Base-by-base conservation (phyloP, 2,797 vertebrate genomes). In the Sardinella longiceps region DNA sequence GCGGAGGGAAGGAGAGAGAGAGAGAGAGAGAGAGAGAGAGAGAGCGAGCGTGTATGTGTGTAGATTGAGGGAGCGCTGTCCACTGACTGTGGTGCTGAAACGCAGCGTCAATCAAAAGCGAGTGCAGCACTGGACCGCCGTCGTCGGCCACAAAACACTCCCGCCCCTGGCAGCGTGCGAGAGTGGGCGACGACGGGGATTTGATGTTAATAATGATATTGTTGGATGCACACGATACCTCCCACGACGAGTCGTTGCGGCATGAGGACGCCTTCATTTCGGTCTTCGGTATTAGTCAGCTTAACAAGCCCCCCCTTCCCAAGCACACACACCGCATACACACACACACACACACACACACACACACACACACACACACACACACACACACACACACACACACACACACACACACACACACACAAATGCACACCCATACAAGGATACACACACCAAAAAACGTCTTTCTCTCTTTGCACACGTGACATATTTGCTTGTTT, bases 41-140 rank as follows among this genome's bases (percentile, higher is more conserved):
- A 30, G 56, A 25, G 1, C 0, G 56, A 9, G 56, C 14, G 86
- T 3, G 51, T 53, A 15, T 25, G 23, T 60, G 23, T 60, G 56
- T 60, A 9, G 56, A 70, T 70, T 37, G 63, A 30, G 63, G 14
- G 63, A 81, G 88, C 80, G 87, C 94, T 96, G 93, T 95, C 94
- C 93, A 85, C 63, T 70, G 30, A 33, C 63, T 5, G 30, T 87
- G 91, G 93, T 95, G 90, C 95, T 96, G 95, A 95, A 95, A 93
- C 39, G 50, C 88, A 91, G 90, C 90, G 66, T 92, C 90, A 89
- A 89, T 92, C 91, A 91, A 90, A 92, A 89, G 86, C 91, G 89
- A 91, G 89, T 90, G 89, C 91, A 89, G 90, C 92, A 89, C 91
- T 90, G 89, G 89, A 90, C 92, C 90, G 90, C 90, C 88, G 88